Percentiles rank a stretch among this genome's conserved stretches.
These are phyloP conservation scores for Bufo bufo DNA, from an alignment of 2,113 vertebrate genomes.

Conservation along the genomic window DNA sequence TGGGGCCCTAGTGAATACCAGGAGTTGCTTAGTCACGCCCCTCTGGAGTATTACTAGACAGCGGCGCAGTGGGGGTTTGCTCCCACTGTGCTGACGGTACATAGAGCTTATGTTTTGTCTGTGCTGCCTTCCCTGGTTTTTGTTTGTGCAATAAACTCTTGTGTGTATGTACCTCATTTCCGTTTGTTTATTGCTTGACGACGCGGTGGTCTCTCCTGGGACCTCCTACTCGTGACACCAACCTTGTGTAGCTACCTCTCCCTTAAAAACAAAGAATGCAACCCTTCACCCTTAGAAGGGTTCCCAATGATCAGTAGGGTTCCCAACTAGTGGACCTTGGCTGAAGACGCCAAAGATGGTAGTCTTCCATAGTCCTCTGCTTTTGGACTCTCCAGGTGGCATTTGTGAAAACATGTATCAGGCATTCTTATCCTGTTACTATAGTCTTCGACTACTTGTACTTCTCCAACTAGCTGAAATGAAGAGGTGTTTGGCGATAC, in stretches of 20 bases:
- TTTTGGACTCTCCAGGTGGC: neutral
- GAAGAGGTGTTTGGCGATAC: slow-evolving; percentile 3
- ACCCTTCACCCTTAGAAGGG: neutral
- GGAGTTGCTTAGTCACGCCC: too few relatives aligned
- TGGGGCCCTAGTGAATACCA: too few relatives aligned
- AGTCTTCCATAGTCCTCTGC: neutral
- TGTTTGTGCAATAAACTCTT: too few relatives aligned
- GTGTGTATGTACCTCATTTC: too few relatives aligned
- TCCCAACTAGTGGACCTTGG: neutral
- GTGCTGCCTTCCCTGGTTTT: too few relatives aligned
- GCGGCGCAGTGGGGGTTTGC: too few relatives aligned
- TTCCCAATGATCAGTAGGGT: neutral
- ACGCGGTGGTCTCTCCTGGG: too few relatives aligned
- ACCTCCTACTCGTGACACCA: too few relatives aligned
- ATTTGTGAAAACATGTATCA: neutral
- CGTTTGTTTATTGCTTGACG: too few relatives aligned
- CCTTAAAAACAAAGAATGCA: neutral
- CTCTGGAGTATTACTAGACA: too few relatives aligned
- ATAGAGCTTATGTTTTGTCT: too few relatives aligned
- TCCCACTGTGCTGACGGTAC: too few relatives aligned
- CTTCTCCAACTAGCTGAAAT: neutral
- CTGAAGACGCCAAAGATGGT: neutral
- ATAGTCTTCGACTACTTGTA: neutral
- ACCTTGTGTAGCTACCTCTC: neutral
- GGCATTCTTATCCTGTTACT: neutral